phyloP scores from a whole-genome alignment of 2,797 vertebrate species.

The Odontamblyopus lacepedii region DNA sequence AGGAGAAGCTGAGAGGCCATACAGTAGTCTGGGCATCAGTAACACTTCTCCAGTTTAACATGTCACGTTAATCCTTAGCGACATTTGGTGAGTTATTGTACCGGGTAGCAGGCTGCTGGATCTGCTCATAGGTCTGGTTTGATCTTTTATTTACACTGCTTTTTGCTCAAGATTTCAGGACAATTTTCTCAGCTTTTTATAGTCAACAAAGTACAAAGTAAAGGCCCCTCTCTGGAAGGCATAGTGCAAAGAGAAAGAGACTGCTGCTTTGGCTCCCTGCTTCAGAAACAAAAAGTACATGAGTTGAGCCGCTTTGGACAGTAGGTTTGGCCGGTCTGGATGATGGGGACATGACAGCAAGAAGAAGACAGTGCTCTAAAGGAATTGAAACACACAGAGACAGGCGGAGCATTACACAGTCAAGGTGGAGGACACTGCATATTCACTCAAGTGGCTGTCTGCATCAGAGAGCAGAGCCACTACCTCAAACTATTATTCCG shows the following conservation, averaged over 20 bases:
- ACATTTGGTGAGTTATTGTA: slow-evolving; percentile 73
- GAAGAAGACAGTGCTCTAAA: slow-evolving; percentile 34
- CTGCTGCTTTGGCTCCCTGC: slow-evolving; percentile 47
- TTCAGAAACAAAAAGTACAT: slow-evolving; percentile 57
- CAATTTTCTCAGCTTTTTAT: slow-evolving; percentile 72
- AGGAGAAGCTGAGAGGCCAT: slow-evolving; percentile 41
- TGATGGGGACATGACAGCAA: slow-evolving; percentile 39
- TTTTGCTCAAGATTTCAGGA: slow-evolving; percentile 78
- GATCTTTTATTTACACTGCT: slow-evolving; percentile 81
- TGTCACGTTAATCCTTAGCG: slow-evolving; percentile 66
- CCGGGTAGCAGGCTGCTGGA: slow-evolving; percentile 68
- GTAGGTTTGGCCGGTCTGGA: slow-evolving; percentile 30
- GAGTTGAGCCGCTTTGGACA: slow-evolving; percentile 52
- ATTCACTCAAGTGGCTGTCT: slow-evolving; percentile 74
- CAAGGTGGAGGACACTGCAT: slow-evolving; percentile 68
- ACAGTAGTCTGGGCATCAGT: slow-evolving; percentile 37
- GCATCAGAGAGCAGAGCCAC: slow-evolving; percentile 66
- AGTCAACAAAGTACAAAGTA: slow-evolving; percentile 78
- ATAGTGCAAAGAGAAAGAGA: slow-evolving; percentile 60
- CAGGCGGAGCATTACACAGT: slow-evolving; percentile 49
- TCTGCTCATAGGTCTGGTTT: slow-evolving; percentile 73
- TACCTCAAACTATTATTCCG: slow-evolving; percentile 77
- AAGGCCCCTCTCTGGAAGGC: slow-evolving; percentile 62
- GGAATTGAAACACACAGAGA: slow-evolving; percentile 34
- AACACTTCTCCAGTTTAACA: slow-evolving; percentile 47